phyloP scores from a whole-genome alignment of 2,888 invertebrate genomes.

The Baccha elongata region DNA sequence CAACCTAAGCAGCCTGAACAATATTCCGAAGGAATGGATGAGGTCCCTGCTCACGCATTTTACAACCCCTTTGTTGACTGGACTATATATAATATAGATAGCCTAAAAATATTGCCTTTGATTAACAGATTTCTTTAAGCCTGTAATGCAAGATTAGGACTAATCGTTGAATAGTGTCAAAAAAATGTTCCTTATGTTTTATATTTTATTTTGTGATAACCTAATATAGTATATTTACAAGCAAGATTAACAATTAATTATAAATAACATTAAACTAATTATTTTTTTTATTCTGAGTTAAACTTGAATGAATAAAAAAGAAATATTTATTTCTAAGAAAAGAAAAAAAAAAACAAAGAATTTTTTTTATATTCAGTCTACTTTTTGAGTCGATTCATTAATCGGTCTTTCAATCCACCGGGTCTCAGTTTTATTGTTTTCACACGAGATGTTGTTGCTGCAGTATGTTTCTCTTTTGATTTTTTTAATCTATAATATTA shows the following conservation, averaged over 20 bases:
- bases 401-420: conserved; percentile 81
- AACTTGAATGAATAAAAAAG: too few species aligned
- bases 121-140: too few species aligned
- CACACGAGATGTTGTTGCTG: conserved; percentile 77
- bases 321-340: conserved; percentile 8
- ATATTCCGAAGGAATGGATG: too few species aligned
- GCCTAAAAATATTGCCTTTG: too few species aligned
- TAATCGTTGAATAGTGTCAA: too few species aligned
- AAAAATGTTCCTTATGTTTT: neutral
- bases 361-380: conserved; percentile 71
- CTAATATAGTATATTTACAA: conserved; percentile 50
- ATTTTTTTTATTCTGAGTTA: conserved; percentile 50
- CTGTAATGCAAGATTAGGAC: too few species aligned
- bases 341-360: neutral
- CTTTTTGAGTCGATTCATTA: conserved; percentile 79
- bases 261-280: conserved; percentile 59
- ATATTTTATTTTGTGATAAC: neutral
- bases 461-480: conserved; percentile 78
- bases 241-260: conserved; percentile 47
- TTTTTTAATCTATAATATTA: conserved; percentile 80
- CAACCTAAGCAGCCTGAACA: too few species aligned
- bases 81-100: too few species aligned
- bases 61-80: too few species aligned
- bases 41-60: too few species aligned
- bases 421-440: conserved; percentile 79